Evolutionary conservation across 2,113 vertebrate genomes (phyloP), one percentile per base, ranked within the genome.

Genomic region (Lepidothrix coronata): DNA sequence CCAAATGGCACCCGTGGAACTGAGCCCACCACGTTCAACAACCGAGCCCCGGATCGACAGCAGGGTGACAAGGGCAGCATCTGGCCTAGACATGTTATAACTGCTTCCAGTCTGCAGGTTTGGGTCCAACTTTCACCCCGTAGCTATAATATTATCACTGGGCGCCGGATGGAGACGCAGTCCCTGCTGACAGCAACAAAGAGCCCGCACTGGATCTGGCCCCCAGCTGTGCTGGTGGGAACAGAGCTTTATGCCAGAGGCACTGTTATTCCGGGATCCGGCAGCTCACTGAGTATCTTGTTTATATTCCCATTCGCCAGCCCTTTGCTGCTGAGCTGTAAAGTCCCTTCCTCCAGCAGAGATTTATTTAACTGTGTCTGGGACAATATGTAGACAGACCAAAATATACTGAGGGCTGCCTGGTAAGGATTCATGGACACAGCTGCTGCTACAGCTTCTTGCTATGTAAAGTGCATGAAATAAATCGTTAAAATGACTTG

Each of bases 381-480:
- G 75, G 88, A 91, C 82, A 67, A 77, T 35, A 59, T 3, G 3
- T 2, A 93, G 82, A 82, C 58, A 87, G 72, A 93, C 30, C 55
- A 84, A 89, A 87, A 88, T 35, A 72, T 25, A 78, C 35, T 0
- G 10, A 85, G 86, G 73, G 85, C 73, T 72, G 91, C 88, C 68
- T 58, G 88, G 85, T 85, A 82, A 89, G 88, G 88, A 91, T 76
- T 91, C 92, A 68, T 3, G 2, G 73, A 57, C 72, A 41, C 88
- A 89, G 89, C 89, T 93, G 95, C 59, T 85, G 67, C 54, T 89
- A 51, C 85, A 66, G 93, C 91, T 92, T 93, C 80, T 92, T 95
- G 83, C 91, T 92, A 81, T 55, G 88, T 94, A 94, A 96, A 96
- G 94, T 65, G 92, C 88, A 87, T 46, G 54, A 96, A 96, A 96